Evolutionary conservation across 2,888 invertebrate genomes (phyloP).

Genomic region (Catocala fraxini): DNA sequence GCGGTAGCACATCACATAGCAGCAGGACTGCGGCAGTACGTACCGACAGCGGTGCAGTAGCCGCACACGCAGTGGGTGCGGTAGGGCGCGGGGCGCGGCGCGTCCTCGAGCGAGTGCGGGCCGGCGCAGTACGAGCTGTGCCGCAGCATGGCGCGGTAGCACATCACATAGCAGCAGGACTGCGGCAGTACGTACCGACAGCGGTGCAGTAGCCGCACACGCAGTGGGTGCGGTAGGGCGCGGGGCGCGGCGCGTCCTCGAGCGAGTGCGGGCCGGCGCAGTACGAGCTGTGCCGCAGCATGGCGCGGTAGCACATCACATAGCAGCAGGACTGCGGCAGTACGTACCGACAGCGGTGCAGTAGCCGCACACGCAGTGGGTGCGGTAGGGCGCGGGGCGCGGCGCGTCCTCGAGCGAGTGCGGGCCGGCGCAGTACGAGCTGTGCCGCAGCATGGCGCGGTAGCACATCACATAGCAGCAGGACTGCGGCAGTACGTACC

Average conservation of each 20-base stretch:
- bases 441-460: conserved; percentile 93
- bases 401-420: conserved; percentile 88
- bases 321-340: no score
- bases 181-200: conserved; percentile 26
- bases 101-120: conserved; percentile 89
- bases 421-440: conserved; percentile 90
- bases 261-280: conserved; percentile 91
- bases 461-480: conserved; percentile 88
- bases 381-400: conserved; percentile 87
- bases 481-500: conserved; percentile 3
- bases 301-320: conserved; percentile 92
- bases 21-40: neutral
- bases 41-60: conserved; percentile 53
- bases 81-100: conserved; percentile 87
- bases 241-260: conserved; percentile 84
- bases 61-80: conserved; percentile 93
- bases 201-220: conserved; percentile 86
- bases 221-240: conserved; percentile 91
- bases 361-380: conserved; percentile 92
- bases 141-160: conserved; percentile 93
- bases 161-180: conserved; percentile 76
- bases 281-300: conserved; percentile 91
- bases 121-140: conserved; percentile 91
- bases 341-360: conserved; percentile 45
- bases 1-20: conserved; percentile 89